Evolutionary conservation across 1,140 invertebrate genomes (phyloP).

Genomic region (Pseudobourletiella spinata): DNA sequence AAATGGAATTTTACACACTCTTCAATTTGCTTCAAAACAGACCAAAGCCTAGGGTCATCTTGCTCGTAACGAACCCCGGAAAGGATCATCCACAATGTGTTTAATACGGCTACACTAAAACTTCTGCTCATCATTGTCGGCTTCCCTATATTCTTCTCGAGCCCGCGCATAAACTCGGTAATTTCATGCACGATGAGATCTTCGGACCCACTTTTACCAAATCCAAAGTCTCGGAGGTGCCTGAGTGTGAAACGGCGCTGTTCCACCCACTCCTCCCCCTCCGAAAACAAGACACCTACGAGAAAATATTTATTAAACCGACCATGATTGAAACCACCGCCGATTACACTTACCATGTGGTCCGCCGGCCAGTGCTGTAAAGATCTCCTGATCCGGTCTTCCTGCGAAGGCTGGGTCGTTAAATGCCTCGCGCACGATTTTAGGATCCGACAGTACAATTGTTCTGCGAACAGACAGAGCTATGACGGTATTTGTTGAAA

Average conservation of each 20-base stretch:
- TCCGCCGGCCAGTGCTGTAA: background rate
- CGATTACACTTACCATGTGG: constrained; percentile 4
- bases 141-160: background rate
- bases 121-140: background rate
- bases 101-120: constrained; percentile 10
- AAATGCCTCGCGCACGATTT: constrained; percentile 21
- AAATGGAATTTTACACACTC: too few species aligned
- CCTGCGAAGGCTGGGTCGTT: constrained; percentile 8
- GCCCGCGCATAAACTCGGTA: background rate
- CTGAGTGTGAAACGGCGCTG: too few species aligned
- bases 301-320: too few species aligned
- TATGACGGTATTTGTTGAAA: too few species aligned
- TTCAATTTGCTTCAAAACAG: background rate
- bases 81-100: constrained; percentile 13
- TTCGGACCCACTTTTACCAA: constrained; percentile 11
- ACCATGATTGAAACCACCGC: too few species aligned
- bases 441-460: constrained; percentile 10
- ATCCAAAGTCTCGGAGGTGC: too few species aligned
- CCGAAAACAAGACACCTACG: too few species aligned
- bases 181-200: constrained; percentile 11
- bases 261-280: too few species aligned
- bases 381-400: constrained; percentile 1
- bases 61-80: background rate
- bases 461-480: too few species aligned
- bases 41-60: background rate